Evolutionary conservation across 2,888 invertebrate species (phyloP), one percentile per base, ranked within the genome.

Genomic region (Aphodius sticticus): DNA sequence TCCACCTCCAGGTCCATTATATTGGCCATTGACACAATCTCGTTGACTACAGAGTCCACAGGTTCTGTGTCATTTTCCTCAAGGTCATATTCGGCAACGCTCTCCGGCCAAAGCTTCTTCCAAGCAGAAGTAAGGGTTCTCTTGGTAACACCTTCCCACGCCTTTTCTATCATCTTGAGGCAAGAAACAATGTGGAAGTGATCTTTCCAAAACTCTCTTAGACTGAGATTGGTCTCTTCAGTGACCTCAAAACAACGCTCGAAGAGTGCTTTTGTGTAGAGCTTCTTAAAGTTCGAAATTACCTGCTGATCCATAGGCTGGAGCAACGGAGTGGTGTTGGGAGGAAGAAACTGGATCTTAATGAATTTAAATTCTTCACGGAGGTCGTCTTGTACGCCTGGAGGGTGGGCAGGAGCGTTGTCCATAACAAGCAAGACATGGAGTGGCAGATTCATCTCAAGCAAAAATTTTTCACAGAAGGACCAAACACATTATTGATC

Each of bases 291-390:
- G 70, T 84, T 85, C 7, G 81, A 81, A 80, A 84, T 82, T 6
- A 84, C 84, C 78, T 86, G 81, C 79, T 85, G 83, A 69, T 86
- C 82, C 82, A 86, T 83, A 38, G 83, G 83, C 82, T 86, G 84
- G 15, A 86, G 74, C 69, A 85, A 15, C 69, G 84, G 77, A 81
- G 84, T 85, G 78, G 83, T 69, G 15, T 78, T 78, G 69, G 74
- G 74, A 72, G 77, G 72, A 70, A 78, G 78, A 6, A 69, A 78
- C 70, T 35, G 16, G 36, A 77, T 69, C 69, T 77, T 69, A 37
- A 77, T 35, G 36, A 70, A 26, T 70, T 77, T 77, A 70, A 77
- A 77, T 35, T 36, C 70, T 70, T 77, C 77, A 15, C 26, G 3
- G 26, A 72, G 36, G 36, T 72, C 72, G 36, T 72, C 35, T 72